Base-by-base conservation (phyloP, 2,113 vertebrate species). In the Syngnathoides biaculeatus region DNA sequence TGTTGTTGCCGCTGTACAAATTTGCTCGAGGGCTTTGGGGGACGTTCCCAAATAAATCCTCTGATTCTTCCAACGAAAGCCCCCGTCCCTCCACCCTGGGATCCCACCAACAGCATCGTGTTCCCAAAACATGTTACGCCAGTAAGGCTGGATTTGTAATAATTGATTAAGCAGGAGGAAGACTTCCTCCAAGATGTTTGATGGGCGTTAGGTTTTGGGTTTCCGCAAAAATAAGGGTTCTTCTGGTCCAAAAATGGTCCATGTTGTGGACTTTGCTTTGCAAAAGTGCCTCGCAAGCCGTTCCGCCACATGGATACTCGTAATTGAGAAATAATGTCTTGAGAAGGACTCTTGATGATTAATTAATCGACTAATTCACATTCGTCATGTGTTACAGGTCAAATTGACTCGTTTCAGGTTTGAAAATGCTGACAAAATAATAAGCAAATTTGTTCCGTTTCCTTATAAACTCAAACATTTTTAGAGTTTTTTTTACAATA, bases 1-100 rank as follows among this genome's bases (percentile, higher is more conserved):
- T 79, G 87, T 90, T 90, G 88, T 90, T 88, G 79, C 66, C 71
- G 65, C 65, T 87, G 80, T 81, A 88, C 88, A 91, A 89, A 91
- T 91, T 88, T 88, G 86, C 85, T 88, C 69, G 79, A 75, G 83
- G 85, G 55, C 76, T 80, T 72, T 69, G 59, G 67, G 71, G 79
- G 78, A 82, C 76, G 69, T 79, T 68, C 88, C 85, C 85, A 76
- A 67, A 84, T 79, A 66, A 76, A 85, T 84, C 81, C 72, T 81
- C 66, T 78, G 67, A 47, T 69, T 56, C 68, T 66, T 70, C 59
- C 47, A 66, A 10, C 65, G 60, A 52, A 2, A 8, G 20, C 35
- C 2, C 0, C 62, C 65, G 42, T 1, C 63, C 65, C 45, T 64
- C 38, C 55, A 57, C 26, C 26, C 27, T 9, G n/a, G n/a, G 20